Evolutionary conservation across 1,140 invertebrate species (phyloP).

Genomic region (Camponotus floridanus): DNA sequence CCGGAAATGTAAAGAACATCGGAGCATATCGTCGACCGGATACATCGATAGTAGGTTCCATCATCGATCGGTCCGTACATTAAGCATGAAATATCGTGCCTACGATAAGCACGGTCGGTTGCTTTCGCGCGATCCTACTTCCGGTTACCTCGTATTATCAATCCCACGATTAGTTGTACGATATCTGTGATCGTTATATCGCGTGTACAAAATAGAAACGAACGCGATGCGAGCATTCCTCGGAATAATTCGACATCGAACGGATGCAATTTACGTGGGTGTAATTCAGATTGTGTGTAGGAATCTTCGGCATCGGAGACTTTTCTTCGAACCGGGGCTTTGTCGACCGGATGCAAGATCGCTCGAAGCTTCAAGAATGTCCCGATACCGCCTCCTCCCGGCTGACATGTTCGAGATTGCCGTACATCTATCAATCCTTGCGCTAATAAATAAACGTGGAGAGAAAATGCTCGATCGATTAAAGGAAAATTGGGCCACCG

Average conservation of each 20-base stretch:
- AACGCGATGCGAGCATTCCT: background rate
- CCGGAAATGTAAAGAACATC: slow-evolving; percentile 11
- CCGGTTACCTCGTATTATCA: background rate
- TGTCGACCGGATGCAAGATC: slow-evolving; percentile 85
- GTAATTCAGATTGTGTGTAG: slow-evolving; percentile 87
- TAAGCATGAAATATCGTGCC: slow-evolving; percentile 24
- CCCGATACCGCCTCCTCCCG: slow-evolving; percentile 16
- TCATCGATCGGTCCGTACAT: slow-evolving; percentile 13
- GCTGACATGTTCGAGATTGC: background rate
- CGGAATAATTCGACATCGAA: slow-evolving; percentile 66
- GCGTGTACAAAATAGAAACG: background rate
- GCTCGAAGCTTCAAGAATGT: slow-evolving; percentile 37
- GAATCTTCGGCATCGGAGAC: slow-evolving; percentile 87
- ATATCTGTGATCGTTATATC: background rate
- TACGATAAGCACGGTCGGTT: background rate
- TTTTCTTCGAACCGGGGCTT: slow-evolving; percentile 89
- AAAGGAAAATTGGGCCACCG: background rate
- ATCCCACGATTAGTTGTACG: background rate
- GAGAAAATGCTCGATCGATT: background rate
- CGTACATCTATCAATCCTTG: background rate
- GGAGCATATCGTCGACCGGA: background rate
- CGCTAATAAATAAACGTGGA: background rate
- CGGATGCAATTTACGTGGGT: slow-evolving; percentile 87
- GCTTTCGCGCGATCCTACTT: background rate
- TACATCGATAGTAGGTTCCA: background rate